Conservation (phyloP, 2,797 vertebrate species). For the Zonotrichia albicollis region DNA sequence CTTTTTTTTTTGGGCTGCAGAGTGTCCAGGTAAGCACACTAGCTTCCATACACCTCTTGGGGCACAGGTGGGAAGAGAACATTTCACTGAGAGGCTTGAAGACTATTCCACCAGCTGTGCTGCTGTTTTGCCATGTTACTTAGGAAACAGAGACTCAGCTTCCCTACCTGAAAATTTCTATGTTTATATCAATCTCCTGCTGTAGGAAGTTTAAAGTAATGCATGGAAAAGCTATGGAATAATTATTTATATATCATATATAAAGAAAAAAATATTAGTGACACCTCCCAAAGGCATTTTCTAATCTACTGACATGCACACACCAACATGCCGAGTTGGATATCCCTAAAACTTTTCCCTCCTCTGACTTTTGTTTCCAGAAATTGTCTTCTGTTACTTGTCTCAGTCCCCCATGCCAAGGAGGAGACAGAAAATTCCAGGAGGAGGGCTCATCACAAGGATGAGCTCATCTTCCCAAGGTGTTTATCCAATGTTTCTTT, state of each 20-base stretch:
- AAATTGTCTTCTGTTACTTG: not conserved
- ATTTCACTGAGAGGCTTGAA: not conserved
- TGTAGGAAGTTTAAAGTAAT: not conserved
- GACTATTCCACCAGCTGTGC: not conserved
- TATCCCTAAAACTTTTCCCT: not conserved
- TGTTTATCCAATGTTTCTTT: not conserved
- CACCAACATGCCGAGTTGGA: not conserved
- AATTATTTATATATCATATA: not conserved
- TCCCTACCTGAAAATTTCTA: not conserved
- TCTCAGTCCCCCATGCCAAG: not conserved
- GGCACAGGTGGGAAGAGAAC: not conserved
- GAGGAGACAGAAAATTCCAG: not conserved
- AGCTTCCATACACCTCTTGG: not conserved
- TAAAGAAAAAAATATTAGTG: not conserved
- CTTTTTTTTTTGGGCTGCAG: not conserved
- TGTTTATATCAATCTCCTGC: not conserved
- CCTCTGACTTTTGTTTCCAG: not conserved
- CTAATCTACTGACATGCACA: not conserved
- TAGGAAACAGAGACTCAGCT: not conserved
- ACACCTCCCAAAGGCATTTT: fast-evolving
- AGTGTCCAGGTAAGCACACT: not conserved
- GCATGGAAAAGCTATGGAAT: not conserved
- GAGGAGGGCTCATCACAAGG: not conserved
- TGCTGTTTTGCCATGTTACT: not conserved
- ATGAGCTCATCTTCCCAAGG: not conserved